A percentile compares a stretch with the other conserved stretches of the same genome.
These are phyloP conservation scores for Sphenopsis melanotis DNA, from an alignment of 2,797 vertebrate species.

Conservation along the genomic window DNA sequence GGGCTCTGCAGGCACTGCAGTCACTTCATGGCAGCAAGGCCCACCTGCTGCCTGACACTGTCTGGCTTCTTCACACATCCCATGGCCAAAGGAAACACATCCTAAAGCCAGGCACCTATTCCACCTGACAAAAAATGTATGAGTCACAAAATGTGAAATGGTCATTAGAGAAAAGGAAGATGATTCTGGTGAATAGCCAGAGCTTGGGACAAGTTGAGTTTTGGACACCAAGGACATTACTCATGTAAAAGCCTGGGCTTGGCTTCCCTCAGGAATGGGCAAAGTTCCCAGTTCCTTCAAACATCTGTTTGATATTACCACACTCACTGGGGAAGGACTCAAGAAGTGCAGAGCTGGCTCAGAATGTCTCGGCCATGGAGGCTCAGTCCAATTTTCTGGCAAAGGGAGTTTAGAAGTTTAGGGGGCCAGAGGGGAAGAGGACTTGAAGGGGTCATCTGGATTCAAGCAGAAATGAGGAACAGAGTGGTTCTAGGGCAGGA, in stretches of 20 bases:
- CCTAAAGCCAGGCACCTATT: background rate
- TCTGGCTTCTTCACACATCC: background rate
- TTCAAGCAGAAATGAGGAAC: background rate
- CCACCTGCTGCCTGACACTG: background rate
- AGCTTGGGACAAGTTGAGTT: slow-evolving; percentile 25
- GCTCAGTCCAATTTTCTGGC: background rate
- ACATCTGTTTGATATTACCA: slow-evolving; percentile 60
- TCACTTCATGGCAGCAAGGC: background rate
- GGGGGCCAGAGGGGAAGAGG: background rate
- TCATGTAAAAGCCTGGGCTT: slow-evolving; percentile 4
- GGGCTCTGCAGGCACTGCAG: background rate
- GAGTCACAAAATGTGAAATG: background rate
- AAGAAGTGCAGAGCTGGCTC: slow-evolving; percentile 13
- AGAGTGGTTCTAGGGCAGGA: background rate
- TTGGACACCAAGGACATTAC: slow-evolving; percentile 43
- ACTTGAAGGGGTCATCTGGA: background rate
- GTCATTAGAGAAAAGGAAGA: background rate
- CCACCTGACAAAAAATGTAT: background rate
- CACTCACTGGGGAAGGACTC: slow-evolving; percentile 13
- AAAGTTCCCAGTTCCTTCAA: slow-evolving; percentile 41
- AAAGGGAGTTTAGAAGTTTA: background rate
- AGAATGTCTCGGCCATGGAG: background rate
- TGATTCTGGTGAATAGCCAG: background rate
- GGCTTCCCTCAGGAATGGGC: slow-evolving; percentile 31
- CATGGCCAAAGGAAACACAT: rapidly evolving